Percentiles rank a stretch among this genome's conserved stretches.
These are phyloP conservation scores for Sinotaia quadrata DNA, from an alignment of 2,888 invertebrate genomes.

Conservation along the genomic window DNA sequence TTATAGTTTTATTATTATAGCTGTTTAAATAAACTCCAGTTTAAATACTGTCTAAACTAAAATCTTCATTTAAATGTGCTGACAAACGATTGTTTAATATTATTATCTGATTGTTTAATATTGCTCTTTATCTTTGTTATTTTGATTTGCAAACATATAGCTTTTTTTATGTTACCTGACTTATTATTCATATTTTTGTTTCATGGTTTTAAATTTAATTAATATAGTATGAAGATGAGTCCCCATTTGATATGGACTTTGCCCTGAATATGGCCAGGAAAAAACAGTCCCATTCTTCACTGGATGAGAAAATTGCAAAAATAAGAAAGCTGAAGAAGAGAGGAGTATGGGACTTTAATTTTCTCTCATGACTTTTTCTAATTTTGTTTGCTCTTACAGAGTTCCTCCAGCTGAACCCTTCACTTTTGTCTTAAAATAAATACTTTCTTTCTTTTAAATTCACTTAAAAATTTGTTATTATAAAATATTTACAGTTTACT, in stretches of 20 bases:
- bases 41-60: too few relatives aligned
- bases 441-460: background rate
- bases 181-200: background rate
- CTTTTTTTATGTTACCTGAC: background rate
- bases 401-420: background rate
- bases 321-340: constrained; percentile 21
- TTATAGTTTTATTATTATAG: too few relatives aligned
- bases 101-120: too few relatives aligned
- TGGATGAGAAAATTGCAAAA: constrained; percentile 87
- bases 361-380: too few relatives aligned
- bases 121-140: too few relatives aligned
- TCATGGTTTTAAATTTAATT: background rate
- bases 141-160: too few relatives aligned
- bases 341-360: too few relatives aligned
- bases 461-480: background rate
- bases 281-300: constrained; percentile 84
- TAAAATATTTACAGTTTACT: too few relatives aligned
- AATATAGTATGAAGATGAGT: constrained; percentile 12
- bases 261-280: constrained; percentile 72
- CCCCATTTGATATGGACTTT: constrained; percentile 47
- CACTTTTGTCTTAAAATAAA: background rate
- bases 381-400: background rate
- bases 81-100: too few relatives aligned
- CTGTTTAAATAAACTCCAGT: too few relatives aligned
- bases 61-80: too few relatives aligned